Evolutionary conservation across 2,888 invertebrate species (phyloP), one percentile per base, ranked within the genome.

Genomic region (Plutella xylostella): DNA sequence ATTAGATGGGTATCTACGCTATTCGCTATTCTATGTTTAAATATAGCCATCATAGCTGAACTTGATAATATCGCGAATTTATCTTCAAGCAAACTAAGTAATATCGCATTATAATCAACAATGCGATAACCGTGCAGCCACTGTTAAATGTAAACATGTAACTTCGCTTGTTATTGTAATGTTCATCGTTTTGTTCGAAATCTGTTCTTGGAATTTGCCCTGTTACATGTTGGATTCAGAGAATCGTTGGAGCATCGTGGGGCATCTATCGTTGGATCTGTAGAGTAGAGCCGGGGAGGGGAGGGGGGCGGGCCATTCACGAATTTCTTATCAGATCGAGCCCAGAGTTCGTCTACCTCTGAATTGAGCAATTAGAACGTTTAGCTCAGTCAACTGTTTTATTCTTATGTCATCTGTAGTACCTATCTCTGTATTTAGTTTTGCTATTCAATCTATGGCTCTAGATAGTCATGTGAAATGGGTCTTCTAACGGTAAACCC

Each of bases 221-320:
- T n/a, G n/a, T n/a, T n/a, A n/a, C n/a, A n/a, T n/a, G n/a, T n/a
- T n/a, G 37, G n/a, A 37, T 9, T 57, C 56, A 57, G 67, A 76
- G 75, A 37, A 37, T 37, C 19, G 18, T 17, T 18, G 14, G n/a
- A 22, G 6, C 39, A 25, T 25, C 25, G 39, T 39, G 39, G 25
- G 21, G 19, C 19, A 39, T 39, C 48, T 49, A 51, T 51, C 63
- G 55, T 55, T 57, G 51, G 46, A 64, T 71, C 64, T 57, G 12
- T 14, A 11, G n/a, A n/a, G 34, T 34, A 17, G 37, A 19, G n/a
- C 20, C 12, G 41, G 19, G 48, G 47, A 47, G 43, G 47, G 51
- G 49, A 58, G 67, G 68, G 68, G 72, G 72, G 63, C 63, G 76
- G 63, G 51, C 66, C 69, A 71, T 76, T 74, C 76, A 75, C 72